Evolutionary conservation across 2,113 vertebrate species (phyloP).

Genomic region (Cranoglanis bouderius): DNA sequence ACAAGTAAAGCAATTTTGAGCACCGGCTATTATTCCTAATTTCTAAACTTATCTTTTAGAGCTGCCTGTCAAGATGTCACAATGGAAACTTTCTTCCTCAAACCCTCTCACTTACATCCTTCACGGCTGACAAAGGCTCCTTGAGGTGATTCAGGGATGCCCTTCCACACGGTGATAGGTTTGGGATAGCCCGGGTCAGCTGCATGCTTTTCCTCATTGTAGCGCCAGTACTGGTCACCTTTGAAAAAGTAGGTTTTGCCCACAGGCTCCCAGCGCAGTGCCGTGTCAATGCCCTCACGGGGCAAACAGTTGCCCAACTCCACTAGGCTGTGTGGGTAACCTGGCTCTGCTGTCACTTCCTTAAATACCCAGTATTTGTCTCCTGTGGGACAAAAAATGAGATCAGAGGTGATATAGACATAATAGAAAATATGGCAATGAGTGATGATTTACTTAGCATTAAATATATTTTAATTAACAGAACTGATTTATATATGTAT

Average conservation of each 20-base stretch:
- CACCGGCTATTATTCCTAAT: neutral
- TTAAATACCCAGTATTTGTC: conserved; percentile 98
- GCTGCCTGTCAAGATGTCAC: neutral
- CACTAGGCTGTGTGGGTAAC: conserved; percentile 90
- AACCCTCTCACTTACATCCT: conserved; percentile 83
- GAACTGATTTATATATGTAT: neutral
- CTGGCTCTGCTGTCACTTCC: conserved; percentile 91
- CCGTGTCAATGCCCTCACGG: conserved; percentile 92
- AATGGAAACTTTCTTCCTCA: neutral
- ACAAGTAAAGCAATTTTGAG: neutral
- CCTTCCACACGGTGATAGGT: conserved; percentile 93
- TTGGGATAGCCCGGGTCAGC: conserved; percentile 94
- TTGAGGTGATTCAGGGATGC: conserved; percentile 89
- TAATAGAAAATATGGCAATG: neutral
- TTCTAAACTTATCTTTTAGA: neutral
- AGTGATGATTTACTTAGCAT: neutral
- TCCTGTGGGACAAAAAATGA: conserved; percentile 68
- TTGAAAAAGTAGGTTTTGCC: conserved; percentile 99
- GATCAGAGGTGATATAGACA: neutral
- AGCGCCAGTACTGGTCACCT: conserved; percentile 96
- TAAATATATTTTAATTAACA: neutral
- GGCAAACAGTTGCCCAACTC: conserved; percentile 91
- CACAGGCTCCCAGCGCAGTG: conserved; percentile 92
- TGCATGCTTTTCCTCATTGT: conserved; percentile 90
- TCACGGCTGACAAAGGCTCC: conserved; percentile 97